phyloP scores from a whole-genome alignment of 2,797 vertebrate genomes.

The Psittacula derbiana region DNA sequence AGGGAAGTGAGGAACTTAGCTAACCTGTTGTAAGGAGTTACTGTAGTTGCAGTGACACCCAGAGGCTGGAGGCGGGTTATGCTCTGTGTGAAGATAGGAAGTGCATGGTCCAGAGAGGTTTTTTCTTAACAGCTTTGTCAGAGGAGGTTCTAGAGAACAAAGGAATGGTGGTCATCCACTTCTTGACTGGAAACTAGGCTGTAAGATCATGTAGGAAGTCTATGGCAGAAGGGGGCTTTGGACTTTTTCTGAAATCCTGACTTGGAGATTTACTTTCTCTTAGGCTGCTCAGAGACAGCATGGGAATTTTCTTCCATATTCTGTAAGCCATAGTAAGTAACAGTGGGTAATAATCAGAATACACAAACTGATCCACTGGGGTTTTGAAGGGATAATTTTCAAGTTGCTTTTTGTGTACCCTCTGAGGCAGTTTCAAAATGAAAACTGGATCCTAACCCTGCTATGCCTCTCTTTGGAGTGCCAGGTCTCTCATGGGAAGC shows the following conservation, averaged over 20 bases:
- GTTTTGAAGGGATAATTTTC: neutral
- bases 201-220: neutral
- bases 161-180: neutral
- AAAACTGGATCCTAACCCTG: neutral
- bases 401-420: neutral
- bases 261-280: neutral
- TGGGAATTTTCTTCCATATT: neutral
- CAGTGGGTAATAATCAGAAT: neutral
- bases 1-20: neutral
- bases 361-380: neutral
- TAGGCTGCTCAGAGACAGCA: neutral
- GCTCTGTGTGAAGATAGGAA: neutral
- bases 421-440: neutral
- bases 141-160: neutral
- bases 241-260: neutral
- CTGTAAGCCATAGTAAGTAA: neutral
- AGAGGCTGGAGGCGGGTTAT: neutral
- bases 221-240: neutral
- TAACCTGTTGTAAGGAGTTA: neutral
- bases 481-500: neutral
- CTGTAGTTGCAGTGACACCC: neutral
- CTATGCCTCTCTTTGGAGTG: neutral
- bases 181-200: neutral
- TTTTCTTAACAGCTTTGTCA: neutral
- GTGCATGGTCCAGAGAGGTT: fast-evolving